Percentiles rank a stretch among this genome's conserved stretches.
These are phyloP conservation scores for Synanthedon andrenaeformis DNA, from an alignment of 2,888 invertebrate genomes.

Conservation along the genomic window DNA sequence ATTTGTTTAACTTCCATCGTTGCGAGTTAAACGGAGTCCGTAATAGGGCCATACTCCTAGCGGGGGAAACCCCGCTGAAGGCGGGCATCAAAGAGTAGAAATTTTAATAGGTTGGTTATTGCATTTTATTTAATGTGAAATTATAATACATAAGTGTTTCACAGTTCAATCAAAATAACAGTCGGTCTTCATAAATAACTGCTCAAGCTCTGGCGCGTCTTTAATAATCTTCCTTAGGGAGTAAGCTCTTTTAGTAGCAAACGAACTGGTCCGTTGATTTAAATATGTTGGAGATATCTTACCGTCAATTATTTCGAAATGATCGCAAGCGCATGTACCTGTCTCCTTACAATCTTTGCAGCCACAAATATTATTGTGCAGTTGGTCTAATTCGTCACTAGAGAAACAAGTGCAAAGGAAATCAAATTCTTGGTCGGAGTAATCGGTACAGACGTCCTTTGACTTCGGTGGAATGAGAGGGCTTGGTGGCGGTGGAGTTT, in stretches of 20 bases:
- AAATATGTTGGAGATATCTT: slow-evolving; percentile 20
- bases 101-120: no score
- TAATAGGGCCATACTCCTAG: no score
- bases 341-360: slow-evolving; percentile 1
- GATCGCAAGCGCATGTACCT: slow-evolving; percentile 3
- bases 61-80: no score
- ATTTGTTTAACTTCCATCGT: no score
- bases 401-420: slow-evolving; percentile 41
- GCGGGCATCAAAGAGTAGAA: no score
- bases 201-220: slow-evolving; percentile 28
- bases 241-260: slow-evolving; percentile 29
- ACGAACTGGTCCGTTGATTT: slow-evolving; percentile 15
- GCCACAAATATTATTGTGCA: slow-evolving; percentile 14
- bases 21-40: no score
- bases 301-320: slow-evolving; percentile 18
- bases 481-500: slow-evolving; percentile 10
- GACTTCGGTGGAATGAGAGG: slow-evolving; percentile 19
- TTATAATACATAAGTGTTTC: no score
- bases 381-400: slow-evolving; percentile 26
- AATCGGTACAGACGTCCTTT: slow-evolving; percentile 33
- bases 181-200: slow-evolving; percentile 37
- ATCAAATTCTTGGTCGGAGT: slow-evolving; percentile 35
- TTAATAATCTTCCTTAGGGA: slow-evolving; percentile 30
- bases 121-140: no score
- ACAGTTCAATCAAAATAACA: slow-evolving; percentile 12